phyloP scores from a whole-genome alignment of 2,797 vertebrate genomes.

The Chaetodon trifasciatus region DNA sequence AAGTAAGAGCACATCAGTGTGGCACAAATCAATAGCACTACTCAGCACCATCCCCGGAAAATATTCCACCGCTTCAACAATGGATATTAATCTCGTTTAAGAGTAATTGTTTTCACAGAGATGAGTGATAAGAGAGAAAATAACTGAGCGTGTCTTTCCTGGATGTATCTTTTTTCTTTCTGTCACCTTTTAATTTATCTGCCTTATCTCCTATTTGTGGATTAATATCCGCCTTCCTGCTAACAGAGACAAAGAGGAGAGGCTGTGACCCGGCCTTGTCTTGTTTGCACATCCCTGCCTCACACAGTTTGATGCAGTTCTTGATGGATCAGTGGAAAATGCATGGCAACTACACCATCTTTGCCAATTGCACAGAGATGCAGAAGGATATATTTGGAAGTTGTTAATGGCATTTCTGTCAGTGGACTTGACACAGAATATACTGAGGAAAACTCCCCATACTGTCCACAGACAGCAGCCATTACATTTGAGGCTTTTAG shows the following conservation, averaged over 20 bases:
- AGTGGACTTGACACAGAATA: constrained; percentile 52
- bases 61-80: constrained; percentile 13
- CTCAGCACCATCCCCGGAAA: constrained; percentile 21
- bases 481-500: constrained; percentile 48
- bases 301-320: constrained; percentile 58
- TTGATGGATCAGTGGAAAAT: constrained; percentile 79
- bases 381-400: constrained; percentile 61
- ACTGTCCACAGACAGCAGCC: constrained; percentile 31
- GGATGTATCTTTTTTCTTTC: constrained; percentile 38
- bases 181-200: constrained; percentile 67
- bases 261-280: constrained; percentile 54
- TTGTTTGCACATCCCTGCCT: constrained; percentile 73
- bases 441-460: constrained; percentile 38
- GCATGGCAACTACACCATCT: constrained; percentile 49
- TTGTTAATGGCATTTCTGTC: constrained; percentile 65
- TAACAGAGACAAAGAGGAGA: constrained; percentile 60
- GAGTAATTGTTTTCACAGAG: constrained; percentile 41
- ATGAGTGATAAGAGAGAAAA: constrained; percentile 56
- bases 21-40: no score
- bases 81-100: constrained; percentile 37
- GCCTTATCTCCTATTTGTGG: constrained; percentile 59
- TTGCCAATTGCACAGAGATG: constrained; percentile 41
- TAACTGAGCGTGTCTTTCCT: constrained; percentile 30
- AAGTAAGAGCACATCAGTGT: not conserved
- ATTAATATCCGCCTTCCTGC: constrained; percentile 75